Base-by-base conservation (phyloP, 2,797 vertebrate species). In the Xiphophorus birchmanni region DNA sequence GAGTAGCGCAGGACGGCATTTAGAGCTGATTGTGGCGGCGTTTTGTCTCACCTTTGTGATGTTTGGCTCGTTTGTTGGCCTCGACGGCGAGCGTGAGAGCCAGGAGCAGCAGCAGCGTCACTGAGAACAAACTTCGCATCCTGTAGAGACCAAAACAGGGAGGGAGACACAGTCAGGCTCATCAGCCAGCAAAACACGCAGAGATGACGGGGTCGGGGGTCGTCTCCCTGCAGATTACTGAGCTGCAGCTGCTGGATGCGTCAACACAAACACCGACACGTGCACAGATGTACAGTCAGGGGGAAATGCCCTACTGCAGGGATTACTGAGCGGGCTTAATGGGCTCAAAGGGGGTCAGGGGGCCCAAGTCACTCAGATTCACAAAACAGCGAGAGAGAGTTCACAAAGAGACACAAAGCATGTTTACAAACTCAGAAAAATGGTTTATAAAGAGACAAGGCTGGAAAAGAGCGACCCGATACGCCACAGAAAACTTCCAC, bases 81-180 rank as follows among this genome's bases (percentile, higher is more conserved):
- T 97, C 96, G 0, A 94, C 63, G 0, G 92, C 76, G 65, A 96
- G 95, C 91, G 96, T 89, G 85, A 98, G 90, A 73, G 94, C 91
- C 89, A 98, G 82, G 35, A 96, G 77, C 85, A 96, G 94, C 78
- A 95, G 82, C 9, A 92, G 86, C 79, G 94, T 91, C 89, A 97
- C 92, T 73, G 97, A 93, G 84, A 97, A 89, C 87, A 96, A 76
- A 90, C 94, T 90, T 94, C 90, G 94, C 96, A 99, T 99, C 92
- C 96, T 98, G 94, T 72, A 80, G 9, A 85, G 58, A 88, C 67
- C 87, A 11, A 73, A 45, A 40, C 11, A 56, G 12, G n/a, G 26
- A 42, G 37, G 37, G 54, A 7, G 67, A 48, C 26, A 21, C 26
- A 75, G 17, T 29, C 26, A 12, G 60, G 60, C 3, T 32, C 1